Conservation (phyloP, 2,797 vertebrate species). For the Acridotheres tristis region DNA sequence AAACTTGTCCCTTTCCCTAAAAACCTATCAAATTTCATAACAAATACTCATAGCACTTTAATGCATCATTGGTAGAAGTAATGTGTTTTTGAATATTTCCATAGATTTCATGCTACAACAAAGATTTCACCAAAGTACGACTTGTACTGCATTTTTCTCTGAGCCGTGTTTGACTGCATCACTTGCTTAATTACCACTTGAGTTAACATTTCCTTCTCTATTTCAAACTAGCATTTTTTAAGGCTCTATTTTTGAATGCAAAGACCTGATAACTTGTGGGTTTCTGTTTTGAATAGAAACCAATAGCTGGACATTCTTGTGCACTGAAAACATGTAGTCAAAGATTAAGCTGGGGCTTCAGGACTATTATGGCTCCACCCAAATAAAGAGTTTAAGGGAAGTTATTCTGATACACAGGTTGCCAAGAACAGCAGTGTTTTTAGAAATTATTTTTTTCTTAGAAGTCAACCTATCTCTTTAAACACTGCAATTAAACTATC, state of each 20-base stretch:
- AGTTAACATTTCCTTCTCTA: constrained; percentile 10
- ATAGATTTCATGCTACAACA: background rate
- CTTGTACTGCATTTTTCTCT: background rate
- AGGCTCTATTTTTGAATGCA: constrained; percentile 36
- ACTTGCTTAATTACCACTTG: background rate
- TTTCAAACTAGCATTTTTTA: background rate
- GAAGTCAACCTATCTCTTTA: constrained; percentile 40
- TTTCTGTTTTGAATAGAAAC: constrained; percentile 60
- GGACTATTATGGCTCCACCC: constrained; percentile 50
- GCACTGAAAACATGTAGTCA: constrained; percentile 38
- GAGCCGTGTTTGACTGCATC: background rate
- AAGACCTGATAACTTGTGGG: constrained; percentile 31
- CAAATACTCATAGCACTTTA: background rate
- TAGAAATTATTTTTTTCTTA: constrained; percentile 42
- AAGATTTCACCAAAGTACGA: background rate
- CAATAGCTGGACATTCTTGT: constrained; percentile 54
- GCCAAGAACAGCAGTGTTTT: constrained; percentile 69
- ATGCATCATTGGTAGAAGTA: background rate
- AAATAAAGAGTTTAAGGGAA: constrained; percentile 66
- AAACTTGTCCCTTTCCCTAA: background rate
- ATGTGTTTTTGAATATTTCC: background rate
- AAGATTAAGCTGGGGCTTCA: constrained; percentile 62
- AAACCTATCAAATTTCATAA: background rate
- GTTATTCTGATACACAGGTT: constrained; percentile 61
- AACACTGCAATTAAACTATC: background rate